phyloP scores from a whole-genome alignment of 2,797 vertebrate genomes.

The Chrosomus eos region DNA sequence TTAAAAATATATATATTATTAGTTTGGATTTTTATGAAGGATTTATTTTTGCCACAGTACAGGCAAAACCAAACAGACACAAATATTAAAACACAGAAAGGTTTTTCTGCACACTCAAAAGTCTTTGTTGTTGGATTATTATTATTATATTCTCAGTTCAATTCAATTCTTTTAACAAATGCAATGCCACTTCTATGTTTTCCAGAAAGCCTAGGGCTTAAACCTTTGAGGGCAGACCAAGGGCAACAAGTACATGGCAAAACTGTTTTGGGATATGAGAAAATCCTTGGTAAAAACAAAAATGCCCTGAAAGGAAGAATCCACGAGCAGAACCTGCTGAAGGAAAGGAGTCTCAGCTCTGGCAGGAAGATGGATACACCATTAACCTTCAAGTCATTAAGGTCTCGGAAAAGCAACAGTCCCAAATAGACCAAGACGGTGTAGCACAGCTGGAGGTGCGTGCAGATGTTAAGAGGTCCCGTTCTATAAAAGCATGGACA shows the following conservation, averaged over 20 bases:
- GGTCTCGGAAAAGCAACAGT: constrained; percentile 14
- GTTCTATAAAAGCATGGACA: not conserved
- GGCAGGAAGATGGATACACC: constrained; percentile 17
- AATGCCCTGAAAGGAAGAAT: not conserved
- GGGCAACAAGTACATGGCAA: not conserved
- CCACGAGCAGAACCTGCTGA: not conserved
- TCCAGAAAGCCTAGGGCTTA: not conserved
- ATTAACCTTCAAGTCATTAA: constrained; percentile 39
- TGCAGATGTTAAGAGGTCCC: not conserved
- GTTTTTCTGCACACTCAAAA: not conserved
- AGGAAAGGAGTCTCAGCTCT: not conserved
- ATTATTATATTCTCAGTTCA: not conserved
- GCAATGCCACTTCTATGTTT: not conserved
- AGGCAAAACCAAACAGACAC: not conserved
- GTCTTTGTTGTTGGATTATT: not conserved
- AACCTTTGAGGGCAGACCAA: constrained; percentile 2
- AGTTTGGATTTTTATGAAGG: not conserved
- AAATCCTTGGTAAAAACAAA: not conserved
- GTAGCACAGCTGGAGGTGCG: constrained; percentile 17
- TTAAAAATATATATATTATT: too few relatives aligned
- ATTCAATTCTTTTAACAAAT: not conserved
- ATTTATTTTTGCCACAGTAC: not conserved
- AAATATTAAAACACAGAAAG: not conserved
- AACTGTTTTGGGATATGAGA: not conserved
- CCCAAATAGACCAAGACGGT: not conserved